A percentile compares a stretch with the other conserved stretches of the same genome.
phyloP scores from a whole-genome alignment of 2,797 vertebrate species.

The Aeoliscus strigatus region DNA sequence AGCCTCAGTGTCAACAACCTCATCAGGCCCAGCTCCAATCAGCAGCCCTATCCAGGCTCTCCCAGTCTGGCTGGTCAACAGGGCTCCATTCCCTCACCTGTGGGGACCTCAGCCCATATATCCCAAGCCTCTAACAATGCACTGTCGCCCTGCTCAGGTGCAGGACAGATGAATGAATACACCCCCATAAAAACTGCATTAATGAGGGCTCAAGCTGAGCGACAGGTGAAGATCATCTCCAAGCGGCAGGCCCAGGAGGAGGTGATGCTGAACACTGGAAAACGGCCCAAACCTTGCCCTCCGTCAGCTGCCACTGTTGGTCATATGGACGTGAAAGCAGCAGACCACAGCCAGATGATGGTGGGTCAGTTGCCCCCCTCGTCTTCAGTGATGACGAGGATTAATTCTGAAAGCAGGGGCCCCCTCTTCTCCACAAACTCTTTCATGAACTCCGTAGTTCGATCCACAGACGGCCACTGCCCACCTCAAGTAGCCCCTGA shows the following conservation, averaged over 20 bases:
- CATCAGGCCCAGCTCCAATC: slow-evolving; percentile 82
- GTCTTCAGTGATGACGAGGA: slow-evolving; percentile 79
- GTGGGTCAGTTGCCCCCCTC: slow-evolving; percentile 80
- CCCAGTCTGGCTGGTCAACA: slow-evolving; percentile 74
- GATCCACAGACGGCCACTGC: slow-evolving; percentile 84
- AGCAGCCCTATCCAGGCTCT: slow-evolving; percentile 82
- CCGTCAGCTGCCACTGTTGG: slow-evolving; percentile 56
- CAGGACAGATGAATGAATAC: slow-evolving; percentile 80
- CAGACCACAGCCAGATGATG: slow-evolving; percentile 86
- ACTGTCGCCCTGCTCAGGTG: slow-evolving; percentile 76
- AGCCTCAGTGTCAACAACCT: slow-evolving; percentile 94
- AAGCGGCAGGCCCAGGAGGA: slow-evolving; percentile 90
- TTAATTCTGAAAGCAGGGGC: slow-evolving; percentile 76
- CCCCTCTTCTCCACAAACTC: slow-evolving; percentile 84
- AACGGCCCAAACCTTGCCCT: slow-evolving; percentile 89
- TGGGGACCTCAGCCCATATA: slow-evolving; percentile 67
- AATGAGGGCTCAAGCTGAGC: slow-evolving; percentile 76
- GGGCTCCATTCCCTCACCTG: slow-evolving; percentile 66
- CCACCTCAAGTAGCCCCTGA: slow-evolving; percentile 79
- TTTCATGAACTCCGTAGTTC: slow-evolving; percentile 79
- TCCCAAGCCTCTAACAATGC: slow-evolving; percentile 77
- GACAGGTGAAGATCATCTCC: slow-evolving; percentile 86
- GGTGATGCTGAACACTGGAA: slow-evolving; percentile 79
- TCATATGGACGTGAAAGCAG: slow-evolving; percentile 83
- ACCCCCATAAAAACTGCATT: slow-evolving; percentile 81